Evolutionary conservation across 2,888 invertebrate species (phyloP).

Genomic region (Agrilus mali): DNA sequence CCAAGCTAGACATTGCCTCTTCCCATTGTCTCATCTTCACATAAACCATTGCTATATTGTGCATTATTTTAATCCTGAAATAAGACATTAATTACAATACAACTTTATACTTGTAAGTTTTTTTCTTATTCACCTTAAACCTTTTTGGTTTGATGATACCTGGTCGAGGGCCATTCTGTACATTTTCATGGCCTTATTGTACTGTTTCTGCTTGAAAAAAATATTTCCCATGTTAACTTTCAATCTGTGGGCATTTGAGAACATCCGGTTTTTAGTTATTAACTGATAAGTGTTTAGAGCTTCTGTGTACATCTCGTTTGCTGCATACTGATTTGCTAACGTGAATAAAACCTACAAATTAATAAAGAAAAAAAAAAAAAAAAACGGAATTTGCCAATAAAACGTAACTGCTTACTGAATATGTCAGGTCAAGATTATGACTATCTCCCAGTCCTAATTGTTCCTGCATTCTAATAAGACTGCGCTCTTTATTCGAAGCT

Average conservation of each 20-base stretch:
- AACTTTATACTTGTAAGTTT: not conserved
- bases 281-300: slow-evolving; percentile 92
- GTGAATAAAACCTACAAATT: slow-evolving; percentile 78
- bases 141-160: slow-evolving; percentile 84
- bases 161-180: slow-evolving; percentile 98
- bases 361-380: too few species aligned
- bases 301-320: slow-evolving; percentile 91
- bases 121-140: slow-evolving; percentile 61
- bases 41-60: slow-evolving; percentile 91
- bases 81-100: not conserved
- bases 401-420: slow-evolving; percentile 52
- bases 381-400: not conserved
- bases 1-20: slow-evolving; percentile 93
- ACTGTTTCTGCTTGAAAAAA: slow-evolving; percentile 86
- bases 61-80: slow-evolving; percentile 84
- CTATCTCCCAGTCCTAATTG: slow-evolving; percentile 80
- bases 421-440: slow-evolving; percentile 91
- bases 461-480: slow-evolving; percentile 80
- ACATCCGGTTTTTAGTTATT: slow-evolving; percentile 87
- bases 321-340: slow-evolving; percentile 86
- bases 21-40: slow-evolving; percentile 93
- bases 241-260: slow-evolving; percentile 82
- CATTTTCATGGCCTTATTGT: slow-evolving; percentile 90
- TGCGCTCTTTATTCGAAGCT: slow-evolving; percentile 85
- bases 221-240: slow-evolving; percentile 99